Evolutionary conservation across 1,140 invertebrate species (phyloP).

Genomic region (Lerema accius): DNA sequence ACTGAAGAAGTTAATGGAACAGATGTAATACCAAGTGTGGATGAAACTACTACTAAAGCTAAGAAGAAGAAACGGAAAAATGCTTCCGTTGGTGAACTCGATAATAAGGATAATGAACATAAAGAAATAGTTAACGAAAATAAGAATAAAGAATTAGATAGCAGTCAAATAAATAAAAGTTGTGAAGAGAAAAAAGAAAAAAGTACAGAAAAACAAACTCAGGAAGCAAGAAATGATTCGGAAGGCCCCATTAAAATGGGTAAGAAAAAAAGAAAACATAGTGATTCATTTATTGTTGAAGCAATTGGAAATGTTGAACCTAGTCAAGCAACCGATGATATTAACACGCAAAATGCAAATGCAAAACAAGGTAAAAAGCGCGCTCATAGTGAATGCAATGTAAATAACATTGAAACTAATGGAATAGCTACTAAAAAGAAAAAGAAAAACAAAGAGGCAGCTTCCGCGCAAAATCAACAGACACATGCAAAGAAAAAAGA

Average conservation of each 20-base stretch:
- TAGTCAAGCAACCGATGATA: background rate
- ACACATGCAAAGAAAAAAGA: conserved; percentile 21
- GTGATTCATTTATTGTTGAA: conserved; percentile 19
- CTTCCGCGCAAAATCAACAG: conserved; percentile 23
- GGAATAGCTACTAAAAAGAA: conserved; percentile 30
- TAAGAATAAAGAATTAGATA: conserved; percentile 3
- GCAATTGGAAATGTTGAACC: conserved; percentile 17
- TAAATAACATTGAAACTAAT: background rate
- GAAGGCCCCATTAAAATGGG: background rate
- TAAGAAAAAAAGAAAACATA: conserved; percentile 16
- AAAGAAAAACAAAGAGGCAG: conserved; percentile 32
- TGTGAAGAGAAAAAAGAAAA: background rate
- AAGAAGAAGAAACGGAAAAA: conserved; percentile 45
- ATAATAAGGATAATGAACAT: background rate
- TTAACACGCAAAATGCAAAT: conserved; percentile 7
- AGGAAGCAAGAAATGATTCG: background rate
- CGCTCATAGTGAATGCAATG: conserved; percentile 19
- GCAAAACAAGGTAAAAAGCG: background rate
- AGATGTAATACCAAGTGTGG: conserved; percentile 3
- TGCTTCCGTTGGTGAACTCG: conserved; percentile 1
- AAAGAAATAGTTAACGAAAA: background rate
- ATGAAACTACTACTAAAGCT: conserved; percentile 16
- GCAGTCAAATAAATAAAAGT: background rate
- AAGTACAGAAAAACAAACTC: conserved; percentile 7
- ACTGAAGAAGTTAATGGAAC: conserved; percentile 11